A percentile compares a stretch with the other conserved stretches of the same genome.
Evolutionary conservation across 2,113 vertebrate genomes (phyloP).

Genomic region (Saccopteryx leptura): DNA sequence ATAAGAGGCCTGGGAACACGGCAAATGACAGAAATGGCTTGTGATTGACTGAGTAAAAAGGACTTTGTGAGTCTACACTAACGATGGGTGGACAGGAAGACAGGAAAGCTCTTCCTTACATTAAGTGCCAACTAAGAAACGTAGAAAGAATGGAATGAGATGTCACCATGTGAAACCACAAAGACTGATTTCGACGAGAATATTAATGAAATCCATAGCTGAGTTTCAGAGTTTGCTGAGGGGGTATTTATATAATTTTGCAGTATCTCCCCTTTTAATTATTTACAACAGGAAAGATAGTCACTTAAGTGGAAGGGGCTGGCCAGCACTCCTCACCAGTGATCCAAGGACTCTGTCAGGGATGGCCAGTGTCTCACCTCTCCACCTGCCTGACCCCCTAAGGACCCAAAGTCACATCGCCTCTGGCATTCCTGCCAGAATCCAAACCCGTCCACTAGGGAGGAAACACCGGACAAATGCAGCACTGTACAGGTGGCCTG

Average conservation of each 20-base stretch:
- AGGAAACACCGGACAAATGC: neutral
- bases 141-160: neutral
- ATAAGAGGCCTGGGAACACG: neutral
- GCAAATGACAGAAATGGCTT: neutral
- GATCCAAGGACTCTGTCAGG: neutral
- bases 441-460: neutral
- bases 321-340: no score
- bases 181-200: no score
- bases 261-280: neutral
- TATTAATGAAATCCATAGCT: no score
- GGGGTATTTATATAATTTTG: neutral
- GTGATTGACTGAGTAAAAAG: neutral
- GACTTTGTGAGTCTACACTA: neutral
- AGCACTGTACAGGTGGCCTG: neutral
- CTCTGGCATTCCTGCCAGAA: neutral
- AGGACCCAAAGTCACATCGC: neutral
- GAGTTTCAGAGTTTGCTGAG: neutral
- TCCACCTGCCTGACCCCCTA: neutral
- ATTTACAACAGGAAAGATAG: neutral
- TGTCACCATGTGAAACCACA: neutral
- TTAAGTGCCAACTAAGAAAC: neutral
- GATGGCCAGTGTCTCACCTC: rapidly evolving
- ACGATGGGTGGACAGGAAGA: rapidly evolving
- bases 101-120: neutral
- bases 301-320: neutral